Percentiles rank a stretch among this genome's conserved stretches.
These are phyloP conservation scores for Criorhina ranunculi DNA, from an alignment of 2,888 invertebrate species.

Conservation along the genomic window DNA sequence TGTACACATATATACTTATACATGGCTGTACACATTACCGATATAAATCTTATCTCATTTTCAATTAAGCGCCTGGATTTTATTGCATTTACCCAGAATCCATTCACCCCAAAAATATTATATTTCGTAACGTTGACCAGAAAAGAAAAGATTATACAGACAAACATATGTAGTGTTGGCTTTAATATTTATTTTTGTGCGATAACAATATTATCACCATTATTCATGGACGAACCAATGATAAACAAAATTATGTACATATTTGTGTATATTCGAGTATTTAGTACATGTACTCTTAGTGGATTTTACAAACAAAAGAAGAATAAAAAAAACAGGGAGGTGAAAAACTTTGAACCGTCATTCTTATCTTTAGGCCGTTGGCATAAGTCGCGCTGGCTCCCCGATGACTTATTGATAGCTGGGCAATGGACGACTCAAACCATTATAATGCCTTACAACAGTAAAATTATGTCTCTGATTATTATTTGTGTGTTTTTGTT, in stretches of 20 bases:
- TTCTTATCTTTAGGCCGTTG: slow-evolving; percentile 49
- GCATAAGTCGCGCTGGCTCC: slow-evolving; percentile 29
- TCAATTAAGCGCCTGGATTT: background rate
- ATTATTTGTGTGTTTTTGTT: too few relatives aligned
- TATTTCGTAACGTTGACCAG: background rate
- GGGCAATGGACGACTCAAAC: slow-evolving; percentile 8
- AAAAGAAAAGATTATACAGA: background rate
- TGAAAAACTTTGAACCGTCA: slow-evolving; percentile 45
- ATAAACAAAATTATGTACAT: too few relatives aligned
- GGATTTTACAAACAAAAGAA: too few relatives aligned
- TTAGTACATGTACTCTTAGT: background rate
- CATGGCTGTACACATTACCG: too few relatives aligned
- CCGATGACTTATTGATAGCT: slow-evolving; percentile 30
- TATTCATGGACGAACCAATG: background rate
- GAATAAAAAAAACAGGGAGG: slow-evolving; percentile 24
- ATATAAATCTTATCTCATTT: too few relatives aligned
- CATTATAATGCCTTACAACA: background rate
- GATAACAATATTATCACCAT: slow-evolving; percentile 4
- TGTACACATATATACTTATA: too few relatives aligned
- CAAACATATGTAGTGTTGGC: too few relatives aligned
- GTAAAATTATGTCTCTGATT: too few relatives aligned
- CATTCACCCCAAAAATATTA: background rate
- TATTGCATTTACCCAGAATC: background rate
- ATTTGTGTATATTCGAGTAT: background rate
- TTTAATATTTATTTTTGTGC: background rate